These are phyloP conservation scores for Pollenia griseotomentosa DNA, from an alignment of 2,888 invertebrate species.

Conservation along the genomic window DNA sequence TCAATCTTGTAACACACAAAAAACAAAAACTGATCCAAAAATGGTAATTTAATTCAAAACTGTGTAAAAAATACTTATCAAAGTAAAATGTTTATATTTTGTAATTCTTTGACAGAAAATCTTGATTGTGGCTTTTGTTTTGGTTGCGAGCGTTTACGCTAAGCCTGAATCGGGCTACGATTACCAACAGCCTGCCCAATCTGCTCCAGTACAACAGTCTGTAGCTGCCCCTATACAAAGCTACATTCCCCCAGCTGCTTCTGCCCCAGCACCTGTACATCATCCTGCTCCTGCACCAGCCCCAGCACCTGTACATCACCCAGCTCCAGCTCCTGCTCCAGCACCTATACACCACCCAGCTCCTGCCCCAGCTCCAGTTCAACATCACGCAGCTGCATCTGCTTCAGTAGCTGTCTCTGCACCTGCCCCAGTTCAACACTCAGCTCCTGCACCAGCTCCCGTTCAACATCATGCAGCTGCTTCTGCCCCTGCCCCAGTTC, in stretches of 20 bases:
- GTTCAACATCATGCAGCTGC: no score
- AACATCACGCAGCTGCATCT: neutral
- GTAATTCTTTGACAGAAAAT: slow-evolving; percentile 62
- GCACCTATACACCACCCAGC: no score
- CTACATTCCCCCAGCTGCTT: slow-evolving; percentile 20
- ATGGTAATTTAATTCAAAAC: slow-evolving; percentile 30
- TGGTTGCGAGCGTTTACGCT: slow-evolving; percentile 61
- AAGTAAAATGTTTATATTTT: neutral
- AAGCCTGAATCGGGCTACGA: slow-evolving; percentile 70
- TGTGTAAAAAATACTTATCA: neutral
- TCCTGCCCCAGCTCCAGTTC: no score
- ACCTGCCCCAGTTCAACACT: neutral
- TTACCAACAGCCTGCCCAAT: slow-evolving; percentile 57
- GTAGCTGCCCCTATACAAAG: slow-evolving; percentile 5
- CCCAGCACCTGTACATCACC: no score
- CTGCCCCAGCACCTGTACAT: slow-evolving; percentile 23
- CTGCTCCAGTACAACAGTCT: slow-evolving; percentile 24
- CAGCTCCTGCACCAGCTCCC: neutral
- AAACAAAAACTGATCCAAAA: neutral
- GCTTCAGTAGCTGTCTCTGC: neutral
- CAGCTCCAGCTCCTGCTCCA: no score
- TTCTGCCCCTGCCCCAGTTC: no score
- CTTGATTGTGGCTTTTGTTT: slow-evolving; percentile 53
- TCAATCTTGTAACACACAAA: slow-evolving; percentile 13
- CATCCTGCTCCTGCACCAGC: neutral